phyloP scores from a whole-genome alignment of 2,113 vertebrate species.

The Nothocercus julius region DNA sequence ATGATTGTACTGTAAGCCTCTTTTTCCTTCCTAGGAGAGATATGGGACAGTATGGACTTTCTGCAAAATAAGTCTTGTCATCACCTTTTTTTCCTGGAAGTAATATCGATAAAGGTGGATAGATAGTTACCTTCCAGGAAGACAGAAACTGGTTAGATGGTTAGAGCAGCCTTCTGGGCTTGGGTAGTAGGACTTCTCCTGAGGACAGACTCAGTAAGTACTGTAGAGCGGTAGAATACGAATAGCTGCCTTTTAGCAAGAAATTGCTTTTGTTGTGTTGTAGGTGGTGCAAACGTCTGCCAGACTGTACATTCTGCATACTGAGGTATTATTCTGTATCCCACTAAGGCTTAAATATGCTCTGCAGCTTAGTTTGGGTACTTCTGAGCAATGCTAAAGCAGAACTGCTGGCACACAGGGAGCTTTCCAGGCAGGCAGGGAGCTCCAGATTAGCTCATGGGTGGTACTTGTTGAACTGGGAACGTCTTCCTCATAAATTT shows the following conservation, averaged over 20 bases:
- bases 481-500: neutral
- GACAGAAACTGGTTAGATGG: neutral
- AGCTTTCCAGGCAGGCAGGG: neutral
- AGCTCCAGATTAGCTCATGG: neutral
- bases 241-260: neutral
- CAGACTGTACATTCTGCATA: neutral
- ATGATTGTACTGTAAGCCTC: neutral
- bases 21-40: neutral
- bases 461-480: neutral
- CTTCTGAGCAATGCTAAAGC: neutral
- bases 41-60: neutral
- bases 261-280: neutral
- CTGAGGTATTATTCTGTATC: neutral
- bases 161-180: neutral
- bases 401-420: neutral
- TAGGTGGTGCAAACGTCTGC: neutral
- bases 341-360: neutral
- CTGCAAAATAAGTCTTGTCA: neutral
- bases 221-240: neutral
- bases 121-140: neutral
- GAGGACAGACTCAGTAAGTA: neutral
- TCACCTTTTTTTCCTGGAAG: neutral
- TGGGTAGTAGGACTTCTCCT: neutral
- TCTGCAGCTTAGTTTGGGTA: neutral
- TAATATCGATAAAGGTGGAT: neutral